A percentile compares a stretch with the other conserved stretches of the same genome.
These are phyloP conservation scores for Megaleporinus macrocephalus DNA, from an alignment of 2,113 vertebrate species.

Conservation along the genomic window DNA sequence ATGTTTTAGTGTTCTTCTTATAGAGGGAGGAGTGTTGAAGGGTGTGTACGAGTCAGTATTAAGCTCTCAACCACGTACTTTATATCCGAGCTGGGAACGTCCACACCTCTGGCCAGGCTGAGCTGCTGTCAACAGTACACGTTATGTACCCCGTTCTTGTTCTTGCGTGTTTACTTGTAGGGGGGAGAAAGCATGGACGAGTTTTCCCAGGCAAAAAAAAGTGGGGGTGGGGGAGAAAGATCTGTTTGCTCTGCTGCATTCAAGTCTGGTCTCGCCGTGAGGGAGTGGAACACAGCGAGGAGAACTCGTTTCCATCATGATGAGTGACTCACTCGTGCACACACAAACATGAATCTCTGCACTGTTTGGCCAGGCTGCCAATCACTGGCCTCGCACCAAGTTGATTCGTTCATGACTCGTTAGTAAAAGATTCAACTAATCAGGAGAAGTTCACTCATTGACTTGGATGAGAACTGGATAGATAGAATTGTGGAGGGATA, in stretches of 20 bases:
- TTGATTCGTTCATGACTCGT: background rate
- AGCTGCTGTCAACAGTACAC: too few relatives aligned
- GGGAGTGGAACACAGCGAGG: background rate
- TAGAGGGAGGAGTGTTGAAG: background rate
- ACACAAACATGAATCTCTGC: conserved; percentile 2
- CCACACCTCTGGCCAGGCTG: background rate
- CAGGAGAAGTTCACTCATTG: background rate
- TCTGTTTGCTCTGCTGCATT: background rate
- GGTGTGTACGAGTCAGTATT: background rate
- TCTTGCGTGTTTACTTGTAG: background rate
- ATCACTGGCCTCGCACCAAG: too few relatives aligned
- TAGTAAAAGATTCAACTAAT: background rate
- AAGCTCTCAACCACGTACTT: background rate
- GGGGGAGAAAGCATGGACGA: too few relatives aligned
- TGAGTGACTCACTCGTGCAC: background rate
- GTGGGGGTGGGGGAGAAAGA: too few relatives aligned
- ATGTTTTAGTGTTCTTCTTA: background rate
- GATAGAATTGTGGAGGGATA: too few relatives aligned
- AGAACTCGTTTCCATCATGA: background rate
- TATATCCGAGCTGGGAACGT: background rate
- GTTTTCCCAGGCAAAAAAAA: background rate
- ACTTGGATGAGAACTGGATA: too few relatives aligned
- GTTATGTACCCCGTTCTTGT: background rate
- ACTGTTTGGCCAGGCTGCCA: background rate
- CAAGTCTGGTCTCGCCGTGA: conserved; percentile 12